A percentile compares a stretch with the other conserved stretches of the same genome.
phyloP scores from a whole-genome alignment of 92 coral and sea anemone genomes.

The Bergia puertoricense region DNA sequence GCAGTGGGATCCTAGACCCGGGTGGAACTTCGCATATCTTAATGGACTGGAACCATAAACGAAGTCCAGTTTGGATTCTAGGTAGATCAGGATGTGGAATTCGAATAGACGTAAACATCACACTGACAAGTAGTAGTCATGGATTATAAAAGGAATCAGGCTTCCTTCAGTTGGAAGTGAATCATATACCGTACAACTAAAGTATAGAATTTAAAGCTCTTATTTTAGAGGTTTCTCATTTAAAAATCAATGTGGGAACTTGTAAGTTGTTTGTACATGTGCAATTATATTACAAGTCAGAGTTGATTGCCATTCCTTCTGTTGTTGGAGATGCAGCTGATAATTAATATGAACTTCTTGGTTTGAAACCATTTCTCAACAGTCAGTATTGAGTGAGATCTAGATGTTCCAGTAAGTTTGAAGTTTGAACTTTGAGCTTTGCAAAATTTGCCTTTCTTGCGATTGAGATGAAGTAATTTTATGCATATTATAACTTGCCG shows the following conservation, averaged over 20 bases:
- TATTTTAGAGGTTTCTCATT: slow-evolving; percentile 21
- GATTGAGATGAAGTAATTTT: not conserved
- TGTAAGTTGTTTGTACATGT: not conserved
- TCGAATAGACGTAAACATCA: not conserved
- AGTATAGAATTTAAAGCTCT: not conserved
- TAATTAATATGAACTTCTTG: not conserved
- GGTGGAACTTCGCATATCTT: slow-evolving; percentile 30
- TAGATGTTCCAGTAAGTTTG: not conserved
- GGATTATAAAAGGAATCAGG: not conserved
- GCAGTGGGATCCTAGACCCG: not conserved
- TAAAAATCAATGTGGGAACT: slow-evolving; percentile 15
- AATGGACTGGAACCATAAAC: slow-evolving; percentile 5
- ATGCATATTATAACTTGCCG: not conserved
- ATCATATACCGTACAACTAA: slow-evolving; percentile 1
- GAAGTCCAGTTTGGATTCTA: slow-evolving; percentile 9
- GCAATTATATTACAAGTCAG: not conserved
- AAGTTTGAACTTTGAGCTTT: not conserved
- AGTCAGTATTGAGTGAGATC: not conserved
- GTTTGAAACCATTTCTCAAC: not conserved
- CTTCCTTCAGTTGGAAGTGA: slow-evolving; percentile 3
- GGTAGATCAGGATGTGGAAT: slow-evolving; percentile 9
- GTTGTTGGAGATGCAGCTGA: not conserved
- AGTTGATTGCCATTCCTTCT: not conserved
- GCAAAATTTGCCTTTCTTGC: not conserved
- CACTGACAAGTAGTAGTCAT: slow-evolving; percentile 12